Evolutionary conservation across 92 coral and sea anemone species (phyloP), one percentile per base, ranked within the genome.

Genomic region (Nematostella vectensis): DNA sequence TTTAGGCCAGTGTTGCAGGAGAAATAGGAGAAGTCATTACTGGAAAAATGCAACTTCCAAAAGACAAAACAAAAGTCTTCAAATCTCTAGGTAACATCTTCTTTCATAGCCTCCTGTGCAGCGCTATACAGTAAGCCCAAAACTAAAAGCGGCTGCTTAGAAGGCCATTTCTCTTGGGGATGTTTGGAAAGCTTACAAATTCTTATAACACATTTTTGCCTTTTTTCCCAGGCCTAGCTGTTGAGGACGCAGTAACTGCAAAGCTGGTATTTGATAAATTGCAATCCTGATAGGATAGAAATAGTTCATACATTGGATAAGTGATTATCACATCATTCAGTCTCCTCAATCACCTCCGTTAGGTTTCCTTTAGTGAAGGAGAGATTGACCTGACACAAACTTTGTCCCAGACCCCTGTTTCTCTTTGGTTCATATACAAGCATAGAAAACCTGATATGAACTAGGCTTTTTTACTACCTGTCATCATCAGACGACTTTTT

Each of bases 1-100:
- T 33, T 6, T 27, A 88, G 96, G 85, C 83, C 2, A 75, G 65
- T n/a, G 80, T 88, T 18, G 29, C 82, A 12, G 96, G 85, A 21
- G 96, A 88, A 54, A 71, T 88, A 33, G 96, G 96, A n/a, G 96
- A 88, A 38, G 85, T 88, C 11, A 76, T 88, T 25, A 47, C 94
- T 26, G 96, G 96, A 17, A 75, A 71, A 69, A 47, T 74, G 4
- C 47, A 68, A 15, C 69, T 88, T 40, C 79, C 83, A 36, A 48
- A 59, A 59, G 76, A 69, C 51, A 75, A 67, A 59, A 79, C 70
- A n/a, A 68, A 31, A 20, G 47, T 88, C 45, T 88, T 88, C 51
- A 83, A 88, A 59, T 88, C 96, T 22, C 67, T 88, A 30, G 96
- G 96, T 88, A 69, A 28, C 69, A 54, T 21, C 48, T 13, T 51